A percentile compares a stretch with the other conserved stretches of the same genome.
phyloP scores from a whole-genome alignment of 2,113 vertebrate genomes.

The Dasypus novemcinctus region DNA sequence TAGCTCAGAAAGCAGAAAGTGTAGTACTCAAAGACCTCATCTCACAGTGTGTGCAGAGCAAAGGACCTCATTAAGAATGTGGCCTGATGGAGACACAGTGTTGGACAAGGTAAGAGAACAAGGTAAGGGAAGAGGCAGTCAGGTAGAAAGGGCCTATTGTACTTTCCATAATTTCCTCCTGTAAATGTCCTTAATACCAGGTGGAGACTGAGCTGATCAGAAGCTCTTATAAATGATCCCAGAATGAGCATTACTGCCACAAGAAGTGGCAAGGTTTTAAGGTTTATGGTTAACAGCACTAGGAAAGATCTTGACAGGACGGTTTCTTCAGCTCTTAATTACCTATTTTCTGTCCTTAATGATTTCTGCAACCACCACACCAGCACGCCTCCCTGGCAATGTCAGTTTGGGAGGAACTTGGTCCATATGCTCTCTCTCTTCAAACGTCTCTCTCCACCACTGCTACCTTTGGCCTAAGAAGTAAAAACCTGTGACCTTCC shows the following conservation, averaged over 20 bases:
- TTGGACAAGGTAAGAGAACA: neutral
- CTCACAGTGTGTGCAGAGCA: neutral
- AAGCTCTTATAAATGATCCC: neutral
- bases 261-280: neutral
- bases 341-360: neutral
- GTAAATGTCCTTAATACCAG: neutral
- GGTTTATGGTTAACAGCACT: neutral
- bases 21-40: neutral
- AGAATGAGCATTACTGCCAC: neutral
- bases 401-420: neutral
- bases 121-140: neutral
- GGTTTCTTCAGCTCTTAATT: neutral
- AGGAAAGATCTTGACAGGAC: neutral
- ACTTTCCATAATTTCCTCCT: neutral
- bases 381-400: neutral
- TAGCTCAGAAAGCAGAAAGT: constrained; percentile 5
- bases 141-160: neutral
- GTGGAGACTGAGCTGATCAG: neutral
- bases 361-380: neutral
- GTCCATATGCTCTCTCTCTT: neutral
- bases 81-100: neutral
- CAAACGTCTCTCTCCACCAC: neutral
- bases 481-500: neutral
- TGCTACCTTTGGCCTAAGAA: neutral
- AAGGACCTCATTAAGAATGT: neutral